Percentiles rank a stretch among this genome's conserved stretches.
Evolutionary conservation across 2,113 vertebrate species (phyloP).

Genomic region (Microtus oregoni): DNA sequence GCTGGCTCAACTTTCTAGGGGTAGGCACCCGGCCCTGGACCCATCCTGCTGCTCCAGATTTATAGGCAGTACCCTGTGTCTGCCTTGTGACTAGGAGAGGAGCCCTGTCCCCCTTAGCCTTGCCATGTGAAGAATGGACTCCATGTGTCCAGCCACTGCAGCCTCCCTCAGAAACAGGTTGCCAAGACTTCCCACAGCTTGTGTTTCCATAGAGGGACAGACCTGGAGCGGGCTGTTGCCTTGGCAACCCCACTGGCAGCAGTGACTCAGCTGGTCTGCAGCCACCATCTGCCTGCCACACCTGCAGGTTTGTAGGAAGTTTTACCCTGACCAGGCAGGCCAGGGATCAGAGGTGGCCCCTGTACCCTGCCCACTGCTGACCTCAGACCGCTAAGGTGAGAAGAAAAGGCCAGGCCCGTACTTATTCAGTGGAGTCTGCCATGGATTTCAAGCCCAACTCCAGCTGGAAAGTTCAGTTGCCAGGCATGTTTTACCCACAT

Average conservation of each 20-base stretch:
- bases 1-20: not conserved
- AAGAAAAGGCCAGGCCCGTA: rapidly evolving
- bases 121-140: rapidly evolving
- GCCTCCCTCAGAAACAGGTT: conserved; percentile 31
- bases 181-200: conserved; percentile 59
- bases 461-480: not conserved
- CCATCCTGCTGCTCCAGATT: not conserved
- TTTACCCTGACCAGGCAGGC: not conserved
- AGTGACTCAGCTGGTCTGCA: conserved; percentile 65
- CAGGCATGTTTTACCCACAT: no score
- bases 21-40: not conserved
- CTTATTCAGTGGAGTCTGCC: not conserved
- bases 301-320: not conserved
- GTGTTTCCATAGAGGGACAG: conserved; percentile 68
- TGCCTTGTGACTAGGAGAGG: not conserved
- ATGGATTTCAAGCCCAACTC: not conserved
- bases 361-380: not conserved
- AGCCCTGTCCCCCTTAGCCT: not conserved
- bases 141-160: not conserved
- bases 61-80: not conserved
- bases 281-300: conserved; percentile 44
- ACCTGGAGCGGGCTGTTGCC: conserved; percentile 67
- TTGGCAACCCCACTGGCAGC: conserved; percentile 69
- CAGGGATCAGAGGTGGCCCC: not conserved
- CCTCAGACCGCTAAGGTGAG: not conserved